Percentiles rank a stretch among this genome's conserved stretches.
Evolutionary conservation across 2,888 invertebrate genomes (phyloP).

Genomic region (Exephanes ischioxanthus): DNA sequence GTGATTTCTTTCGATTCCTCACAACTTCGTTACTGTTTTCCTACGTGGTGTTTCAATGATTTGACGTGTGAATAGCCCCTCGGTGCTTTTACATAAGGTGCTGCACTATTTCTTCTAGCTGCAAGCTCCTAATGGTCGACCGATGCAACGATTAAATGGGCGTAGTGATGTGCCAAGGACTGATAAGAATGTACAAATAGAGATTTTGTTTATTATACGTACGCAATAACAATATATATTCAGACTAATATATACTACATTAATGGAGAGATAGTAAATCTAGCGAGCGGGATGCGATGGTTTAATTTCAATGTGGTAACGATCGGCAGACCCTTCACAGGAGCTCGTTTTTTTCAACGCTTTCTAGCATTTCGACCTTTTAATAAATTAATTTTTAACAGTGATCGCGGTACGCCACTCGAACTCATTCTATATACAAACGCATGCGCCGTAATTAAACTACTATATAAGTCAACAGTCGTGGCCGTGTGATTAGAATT

Average conservation of each 20-base stretch:
- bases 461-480: neutral
- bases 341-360: neutral
- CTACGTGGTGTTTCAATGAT: too few species aligned
- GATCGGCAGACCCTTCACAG: conserved; percentile 11
- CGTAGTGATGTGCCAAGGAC: neutral
- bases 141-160: neutral
- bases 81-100: neutral
- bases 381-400: conserved; percentile 40
- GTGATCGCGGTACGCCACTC: neutral
- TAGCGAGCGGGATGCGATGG: conserved; percentile 1
- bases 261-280: conserved; percentile 6
- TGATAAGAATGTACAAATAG: neutral
- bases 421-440: conserved; percentile 27
- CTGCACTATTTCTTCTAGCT: neutral
- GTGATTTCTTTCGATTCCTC: too few species aligned
- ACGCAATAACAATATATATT: conserved; percentile 41
- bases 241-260: neutral
- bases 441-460: neutral
- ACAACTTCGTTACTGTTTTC: too few species aligned
- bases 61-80: neutral
- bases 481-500: neutral
- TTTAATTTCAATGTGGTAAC: conserved; percentile 3
- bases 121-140: neutral
- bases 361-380: neutral
- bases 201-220: conserved; percentile 33